phyloP scores from a whole-genome alignment of 2,888 invertebrate genomes.

The Neria commutata region DNA sequence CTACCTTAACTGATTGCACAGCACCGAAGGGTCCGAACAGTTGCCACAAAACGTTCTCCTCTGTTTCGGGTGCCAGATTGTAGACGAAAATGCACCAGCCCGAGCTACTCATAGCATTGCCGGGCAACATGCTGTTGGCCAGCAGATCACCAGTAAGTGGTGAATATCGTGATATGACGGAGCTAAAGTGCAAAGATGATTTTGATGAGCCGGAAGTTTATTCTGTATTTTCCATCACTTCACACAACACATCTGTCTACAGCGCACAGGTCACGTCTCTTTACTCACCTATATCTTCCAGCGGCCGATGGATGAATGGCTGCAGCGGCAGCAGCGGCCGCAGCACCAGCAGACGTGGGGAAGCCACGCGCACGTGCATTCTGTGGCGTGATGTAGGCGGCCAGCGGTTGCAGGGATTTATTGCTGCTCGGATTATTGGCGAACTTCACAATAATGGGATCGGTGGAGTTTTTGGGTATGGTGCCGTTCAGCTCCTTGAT shows the following conservation, averaged over 20 bases:
- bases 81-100: slow-evolving; percentile 89
- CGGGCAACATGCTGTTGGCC: slow-evolving; percentile 78
- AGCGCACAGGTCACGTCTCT: background rate
- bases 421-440: slow-evolving; percentile 92
- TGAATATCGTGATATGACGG: slow-evolving; percentile 72
- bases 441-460: slow-evolving; percentile 93
- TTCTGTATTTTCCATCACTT: background rate
- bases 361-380: slow-evolving; percentile 75
- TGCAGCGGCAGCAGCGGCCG: slow-evolving; percentile 58
- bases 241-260: background rate
- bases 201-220: background rate
- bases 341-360: slow-evolving; percentile 70
- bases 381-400: slow-evolving; percentile 83
- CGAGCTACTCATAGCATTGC: slow-evolving; percentile 82
- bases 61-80: slow-evolving; percentile 94
- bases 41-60: slow-evolving; percentile 96
- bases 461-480: slow-evolving; percentile 85
- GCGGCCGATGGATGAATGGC: slow-evolving; percentile 61
- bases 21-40: slow-evolving; percentile 97
- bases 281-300: slow-evolving; percentile 58
- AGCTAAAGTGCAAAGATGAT: slow-evolving; percentile 42
- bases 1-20: slow-evolving; percentile 96
- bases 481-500: slow-evolving; percentile 91
- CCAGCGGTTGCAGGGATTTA: slow-evolving; percentile 80
- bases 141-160: slow-evolving; percentile 85